These are phyloP conservation scores for Polydrusus pterygomalis DNA, from an alignment of 2,888 invertebrate genomes.

Conservation along the genomic window DNA sequence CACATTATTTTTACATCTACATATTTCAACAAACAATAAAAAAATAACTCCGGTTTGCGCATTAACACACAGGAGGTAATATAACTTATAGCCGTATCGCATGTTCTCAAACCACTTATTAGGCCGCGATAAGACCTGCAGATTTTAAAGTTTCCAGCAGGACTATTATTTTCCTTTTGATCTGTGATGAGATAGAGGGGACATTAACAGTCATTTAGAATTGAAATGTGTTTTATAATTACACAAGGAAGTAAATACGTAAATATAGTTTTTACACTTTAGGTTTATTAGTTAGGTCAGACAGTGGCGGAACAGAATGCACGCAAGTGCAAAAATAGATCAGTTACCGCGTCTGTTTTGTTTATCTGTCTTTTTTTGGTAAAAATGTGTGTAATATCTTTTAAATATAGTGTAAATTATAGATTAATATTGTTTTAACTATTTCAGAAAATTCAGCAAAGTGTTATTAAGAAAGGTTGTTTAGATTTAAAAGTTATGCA, in stretches of 20 bases:
- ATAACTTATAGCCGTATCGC: conserved; percentile 53
- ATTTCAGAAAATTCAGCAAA: too few species aligned
- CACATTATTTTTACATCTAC: conserved; percentile 7
- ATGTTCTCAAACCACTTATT: conserved; percentile 51
- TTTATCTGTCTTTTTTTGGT: too few species aligned
- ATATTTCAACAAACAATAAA: conserved; percentile 32
- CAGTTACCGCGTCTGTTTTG: too few species aligned
- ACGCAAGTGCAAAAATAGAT: too few species aligned
- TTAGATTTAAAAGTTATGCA: too few species aligned
- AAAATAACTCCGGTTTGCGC: conserved; percentile 46
- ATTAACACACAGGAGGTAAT: conserved; percentile 48
- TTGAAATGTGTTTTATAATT: conserved; percentile 34
- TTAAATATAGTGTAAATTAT: too few species aligned
- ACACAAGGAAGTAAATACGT: conserved; percentile 9
- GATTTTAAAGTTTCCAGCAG: conserved; percentile 49
- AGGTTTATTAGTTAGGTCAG: background rate
- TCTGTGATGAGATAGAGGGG: conserved; percentile 45
- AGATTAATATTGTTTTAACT: too few species aligned
- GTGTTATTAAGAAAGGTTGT: too few species aligned
- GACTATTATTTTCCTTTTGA: conserved; percentile 50
- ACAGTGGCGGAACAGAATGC: background rate
- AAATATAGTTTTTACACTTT: background rate
- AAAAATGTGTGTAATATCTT: too few species aligned
- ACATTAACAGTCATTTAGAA: conserved; percentile 46
- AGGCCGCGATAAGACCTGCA: conserved; percentile 47